Evolutionary conservation across 2,113 vertebrate genomes (phyloP).

Genomic region (Bombycilla garrulus): DNA sequence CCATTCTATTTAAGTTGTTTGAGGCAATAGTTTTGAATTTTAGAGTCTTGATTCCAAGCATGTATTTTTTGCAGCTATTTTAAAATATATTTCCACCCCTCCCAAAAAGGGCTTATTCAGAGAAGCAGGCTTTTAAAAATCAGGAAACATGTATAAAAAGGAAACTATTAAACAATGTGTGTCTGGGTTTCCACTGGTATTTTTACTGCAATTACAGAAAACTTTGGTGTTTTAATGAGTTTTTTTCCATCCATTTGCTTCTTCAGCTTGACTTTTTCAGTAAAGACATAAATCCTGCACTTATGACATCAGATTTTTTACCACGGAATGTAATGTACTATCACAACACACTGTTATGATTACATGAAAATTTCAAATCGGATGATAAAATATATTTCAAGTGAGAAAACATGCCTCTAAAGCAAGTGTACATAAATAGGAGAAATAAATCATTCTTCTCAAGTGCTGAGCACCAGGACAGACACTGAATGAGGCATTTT

Average conservation of each 20-base stretch:
- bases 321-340: slow-evolving; percentile 29
- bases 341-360: neutral
- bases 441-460: neutral
- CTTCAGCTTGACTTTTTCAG: slow-evolving; percentile 31
- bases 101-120: neutral
- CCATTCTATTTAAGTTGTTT: slow-evolving; percentile 41
- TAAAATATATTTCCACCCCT: neutral
- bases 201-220: slow-evolving; percentile 28
- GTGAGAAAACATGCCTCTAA: neutral
- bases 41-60: slow-evolving; percentile 36
- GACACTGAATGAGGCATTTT: neutral
- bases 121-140: slow-evolving; percentile 40
- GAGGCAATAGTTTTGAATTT: slow-evolving; percentile 52
- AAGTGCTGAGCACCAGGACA: neutral
- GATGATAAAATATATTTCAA: neutral
- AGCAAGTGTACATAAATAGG: neutral
- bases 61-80: slow-evolving; percentile 38
- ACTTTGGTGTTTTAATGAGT: slow-evolving; percentile 25
- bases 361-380: neutral
- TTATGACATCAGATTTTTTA: slow-evolving; percentile 49
- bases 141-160: slow-evolving; percentile 26
- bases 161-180: slow-evolving; percentile 40
- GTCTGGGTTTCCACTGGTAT: slow-evolving; percentile 15
- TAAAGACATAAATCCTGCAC: slow-evolving; percentile 24
- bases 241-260: slow-evolving; percentile 1